phyloP scores from a whole-genome alignment of 2,797 vertebrate genomes.

The Mormyrops attenuatus region DNA sequence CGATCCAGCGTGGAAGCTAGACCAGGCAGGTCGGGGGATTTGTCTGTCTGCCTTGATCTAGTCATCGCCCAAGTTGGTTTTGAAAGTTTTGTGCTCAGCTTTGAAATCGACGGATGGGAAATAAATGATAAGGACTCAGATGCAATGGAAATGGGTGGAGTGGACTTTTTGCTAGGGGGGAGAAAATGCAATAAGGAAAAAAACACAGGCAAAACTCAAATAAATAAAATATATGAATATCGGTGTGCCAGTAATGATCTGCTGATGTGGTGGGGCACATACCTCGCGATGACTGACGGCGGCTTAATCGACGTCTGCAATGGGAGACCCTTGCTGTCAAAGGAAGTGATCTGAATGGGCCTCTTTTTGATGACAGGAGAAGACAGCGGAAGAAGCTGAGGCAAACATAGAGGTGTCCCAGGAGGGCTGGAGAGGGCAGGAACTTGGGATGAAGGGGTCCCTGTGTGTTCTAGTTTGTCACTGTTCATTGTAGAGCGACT shows the following conservation, averaged over 20 bases:
- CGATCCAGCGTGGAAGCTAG: neutral
- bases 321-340: conserved; percentile 46
- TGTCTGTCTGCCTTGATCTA: neutral
- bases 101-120: conserved; percentile 28
- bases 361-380: conserved; percentile 64
- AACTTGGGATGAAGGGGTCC: conserved; percentile 10
- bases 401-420: conserved; percentile 34
- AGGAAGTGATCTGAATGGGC: conserved; percentile 60
- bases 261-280: conserved; percentile 12
- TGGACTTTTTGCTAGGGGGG: neutral
- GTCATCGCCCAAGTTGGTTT: neutral
- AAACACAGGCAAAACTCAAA: neutral
- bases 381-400: conserved; percentile 50
- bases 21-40: neutral
- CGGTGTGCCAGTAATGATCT: too few relatives aligned
- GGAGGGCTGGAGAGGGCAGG: conserved; percentile 40
- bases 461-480: conserved; percentile 37
- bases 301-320: conserved; percentile 32
- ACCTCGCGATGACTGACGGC: conserved; percentile 45
- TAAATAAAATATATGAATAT: neutral
- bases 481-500: conserved; percentile 48
- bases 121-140: conserved; percentile 24
- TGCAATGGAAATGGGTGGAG: neutral
- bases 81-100: conserved; percentile 30
- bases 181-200: neutral